Conservation (phyloP, 2,888 invertebrate genomes). For the Diplazon laetatorius region DNA sequence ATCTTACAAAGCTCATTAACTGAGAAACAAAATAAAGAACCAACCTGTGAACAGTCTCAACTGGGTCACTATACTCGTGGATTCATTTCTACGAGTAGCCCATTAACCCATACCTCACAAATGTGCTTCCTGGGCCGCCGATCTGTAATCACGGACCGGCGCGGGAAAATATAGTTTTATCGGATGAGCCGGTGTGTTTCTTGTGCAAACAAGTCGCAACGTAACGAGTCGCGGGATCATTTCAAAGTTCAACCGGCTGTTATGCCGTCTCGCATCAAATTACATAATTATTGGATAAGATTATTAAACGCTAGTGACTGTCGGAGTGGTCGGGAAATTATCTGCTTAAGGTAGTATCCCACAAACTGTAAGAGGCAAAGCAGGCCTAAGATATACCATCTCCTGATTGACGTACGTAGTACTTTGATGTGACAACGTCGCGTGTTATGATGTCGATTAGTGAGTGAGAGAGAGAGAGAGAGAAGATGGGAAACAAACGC, state of each 20-base stretch:
- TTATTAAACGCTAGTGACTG: slow-evolving; percentile 49
- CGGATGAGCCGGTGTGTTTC: slow-evolving; percentile 6
- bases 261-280: slow-evolving; percentile 66
- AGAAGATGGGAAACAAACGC: too few species aligned
- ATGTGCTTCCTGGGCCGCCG: slow-evolving; percentile 13
- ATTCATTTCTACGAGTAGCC: not conserved
- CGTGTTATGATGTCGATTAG: too few species aligned
- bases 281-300: slow-evolving; percentile 72
- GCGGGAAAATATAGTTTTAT: slow-evolving; percentile 3
- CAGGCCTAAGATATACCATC: too few species aligned
- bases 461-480: too few species aligned
- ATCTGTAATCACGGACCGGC: slow-evolving; percentile 7
- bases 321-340: slow-evolving; percentile 57
- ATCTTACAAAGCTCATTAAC: too few species aligned
- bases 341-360: too few species aligned
- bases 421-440: too few species aligned
- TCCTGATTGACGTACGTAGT: too few species aligned
- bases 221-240: slow-evolving; percentile 54
- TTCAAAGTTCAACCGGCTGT: slow-evolving; percentile 68
- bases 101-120: not conserved
- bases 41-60: too few species aligned
- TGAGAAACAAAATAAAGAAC: too few species aligned
- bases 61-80: not conserved
- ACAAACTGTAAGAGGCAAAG: too few species aligned
- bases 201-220: slow-evolving; percentile 31